Evolutionary conservation across 2,113 vertebrate genomes (phyloP).

Genomic region (Elachura formosa): DNA sequence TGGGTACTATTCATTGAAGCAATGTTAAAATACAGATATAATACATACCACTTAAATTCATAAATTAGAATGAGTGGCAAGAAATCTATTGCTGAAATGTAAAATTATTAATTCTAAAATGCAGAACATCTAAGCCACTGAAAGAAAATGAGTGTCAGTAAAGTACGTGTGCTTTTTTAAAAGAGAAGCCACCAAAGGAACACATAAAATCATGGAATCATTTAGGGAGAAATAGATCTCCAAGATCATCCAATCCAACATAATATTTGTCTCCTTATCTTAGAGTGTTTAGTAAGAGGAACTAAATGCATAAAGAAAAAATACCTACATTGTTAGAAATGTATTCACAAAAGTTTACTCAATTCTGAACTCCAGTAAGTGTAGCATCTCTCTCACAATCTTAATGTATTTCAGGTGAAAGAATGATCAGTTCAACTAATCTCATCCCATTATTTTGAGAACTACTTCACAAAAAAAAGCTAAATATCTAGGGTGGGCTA

Average conservation of each 20-base stretch:
- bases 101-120: neutral
- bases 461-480: neutral
- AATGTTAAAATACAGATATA: neutral
- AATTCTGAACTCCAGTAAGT: neutral
- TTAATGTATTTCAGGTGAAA: neutral
- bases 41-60: neutral
- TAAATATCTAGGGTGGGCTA: neutral
- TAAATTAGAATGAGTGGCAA: neutral
- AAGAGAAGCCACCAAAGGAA: neutral
- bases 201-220: neutral
- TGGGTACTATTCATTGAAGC: neutral
- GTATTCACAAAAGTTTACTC: neutral
- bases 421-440: neutral
- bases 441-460: neutral
- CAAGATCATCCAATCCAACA: neutral
- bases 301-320: neutral
- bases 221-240: neutral
- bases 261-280: neutral
- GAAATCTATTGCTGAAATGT: neutral
- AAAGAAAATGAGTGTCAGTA: neutral
- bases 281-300: neutral
- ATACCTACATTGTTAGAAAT: neutral
- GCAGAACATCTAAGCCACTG: neutral
- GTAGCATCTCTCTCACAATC: neutral
- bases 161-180: neutral